phyloP scores from a whole-genome alignment of 2,113 vertebrate species.

The Chamaea fasciata region DNA sequence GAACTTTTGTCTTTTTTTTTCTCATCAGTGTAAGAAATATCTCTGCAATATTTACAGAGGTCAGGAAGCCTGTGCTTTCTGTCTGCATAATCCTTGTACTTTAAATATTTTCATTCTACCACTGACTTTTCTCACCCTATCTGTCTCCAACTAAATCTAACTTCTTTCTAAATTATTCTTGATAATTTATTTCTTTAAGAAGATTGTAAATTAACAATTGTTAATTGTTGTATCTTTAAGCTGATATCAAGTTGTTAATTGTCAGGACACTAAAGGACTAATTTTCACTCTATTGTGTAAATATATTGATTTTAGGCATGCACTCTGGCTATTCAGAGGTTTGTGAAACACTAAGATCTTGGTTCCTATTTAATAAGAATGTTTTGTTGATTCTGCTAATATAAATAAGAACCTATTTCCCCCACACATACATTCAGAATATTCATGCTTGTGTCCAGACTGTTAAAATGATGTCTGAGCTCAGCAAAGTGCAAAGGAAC shows the following conservation, averaged over 20 bases:
- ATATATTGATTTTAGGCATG: not conserved
- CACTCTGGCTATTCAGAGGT: not conserved
- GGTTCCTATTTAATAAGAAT: not conserved
- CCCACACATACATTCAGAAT: not conserved
- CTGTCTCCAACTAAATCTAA: not conserved
- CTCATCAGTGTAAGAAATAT: not conserved
- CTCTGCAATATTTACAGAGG: not conserved
- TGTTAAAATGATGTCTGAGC: not conserved
- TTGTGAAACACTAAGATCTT: not conserved
- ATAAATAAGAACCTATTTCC: not conserved
- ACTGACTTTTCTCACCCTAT: not conserved
- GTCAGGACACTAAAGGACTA: not conserved
- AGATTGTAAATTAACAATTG: not conserved
- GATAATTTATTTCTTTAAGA: not conserved
- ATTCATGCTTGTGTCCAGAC: not conserved
- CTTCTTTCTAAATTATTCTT: not conserved
- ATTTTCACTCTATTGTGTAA: not conserved
- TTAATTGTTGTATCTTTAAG: too few species aligned
- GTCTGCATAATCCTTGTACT: not conserved
- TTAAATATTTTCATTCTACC: not conserved
- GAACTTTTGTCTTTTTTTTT: not conserved
- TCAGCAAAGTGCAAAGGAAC: not conserved
- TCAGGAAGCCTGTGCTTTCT: not conserved
- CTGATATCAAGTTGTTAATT: not conserved
- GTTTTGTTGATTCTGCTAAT: not conserved